Evolutionary conservation across 2,888 invertebrate genomes (phyloP).

Genomic region (Mesorhabditis spiculigera): DNA sequence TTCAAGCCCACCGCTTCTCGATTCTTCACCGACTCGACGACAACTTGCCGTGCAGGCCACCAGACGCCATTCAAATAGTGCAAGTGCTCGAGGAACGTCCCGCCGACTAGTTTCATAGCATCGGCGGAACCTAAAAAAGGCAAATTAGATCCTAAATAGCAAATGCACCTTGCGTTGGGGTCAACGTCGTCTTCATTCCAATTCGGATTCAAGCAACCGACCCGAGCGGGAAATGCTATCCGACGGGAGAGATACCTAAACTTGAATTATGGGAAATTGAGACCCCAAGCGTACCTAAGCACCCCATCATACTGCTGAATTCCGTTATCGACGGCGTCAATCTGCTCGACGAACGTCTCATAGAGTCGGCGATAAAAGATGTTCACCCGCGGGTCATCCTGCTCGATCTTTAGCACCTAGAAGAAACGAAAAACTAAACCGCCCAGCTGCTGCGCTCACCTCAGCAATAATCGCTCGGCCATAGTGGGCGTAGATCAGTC

Average conservation of each 20-base stretch:
- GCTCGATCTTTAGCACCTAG: conserved; percentile 21
- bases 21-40: conserved; percentile 72
- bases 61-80: conserved; percentile 68
- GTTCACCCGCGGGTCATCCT: conserved; percentile 30
- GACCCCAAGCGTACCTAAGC: no score
- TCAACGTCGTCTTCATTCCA: conserved; percentile 72
- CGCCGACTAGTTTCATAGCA: conserved; percentile 76
- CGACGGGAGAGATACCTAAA: conserved; percentile 41
- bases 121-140: conserved; percentile 54
- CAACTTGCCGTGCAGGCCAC: conserved; percentile 80
- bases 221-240: conserved; percentile 63
- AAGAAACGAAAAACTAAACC: conserved; percentile 7
- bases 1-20: conserved; percentile 63
- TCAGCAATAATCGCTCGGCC: conserved; percentile 73
- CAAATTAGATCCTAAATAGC: conserved; percentile 8
- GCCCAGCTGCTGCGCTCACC: conserved; percentile 12
- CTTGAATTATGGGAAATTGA: not conserved
- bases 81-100: conserved; percentile 75
- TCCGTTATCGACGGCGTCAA: conserved; percentile 98
- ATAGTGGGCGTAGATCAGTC: conserved; percentile 80
- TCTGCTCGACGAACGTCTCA: conserved; percentile 80
- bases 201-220: conserved; percentile 75
- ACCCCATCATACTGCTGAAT: conserved; percentile 65
- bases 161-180: conserved; percentile 39
- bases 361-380: conserved; percentile 70